Evolutionary conservation across 2,888 invertebrate genomes (phyloP).

Genomic region (Chirona hameri): DNA sequence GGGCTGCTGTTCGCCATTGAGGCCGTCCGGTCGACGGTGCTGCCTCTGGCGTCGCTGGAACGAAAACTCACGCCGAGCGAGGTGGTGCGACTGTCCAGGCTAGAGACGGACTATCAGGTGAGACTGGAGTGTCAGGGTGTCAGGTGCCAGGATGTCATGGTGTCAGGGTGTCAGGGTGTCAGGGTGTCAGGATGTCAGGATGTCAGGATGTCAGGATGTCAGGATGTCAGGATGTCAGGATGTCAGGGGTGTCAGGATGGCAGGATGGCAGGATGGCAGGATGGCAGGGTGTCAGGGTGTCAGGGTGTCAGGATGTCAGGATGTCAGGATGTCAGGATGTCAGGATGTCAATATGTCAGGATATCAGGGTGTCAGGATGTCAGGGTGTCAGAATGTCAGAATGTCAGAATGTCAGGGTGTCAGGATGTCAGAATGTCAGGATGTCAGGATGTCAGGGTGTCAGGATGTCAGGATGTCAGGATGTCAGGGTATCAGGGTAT

Average conservation of each 20-base stretch:
- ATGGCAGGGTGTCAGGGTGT: not conserved
- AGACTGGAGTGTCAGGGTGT: not conserved
- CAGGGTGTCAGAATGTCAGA: not conserved
- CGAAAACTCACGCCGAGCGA: slow-evolving; percentile 69
- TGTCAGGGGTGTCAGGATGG: too few relatives aligned
- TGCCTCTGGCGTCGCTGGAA: slow-evolving; percentile 79
- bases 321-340: not conserved
- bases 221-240: not conserved
- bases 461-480: too few relatives aligned
- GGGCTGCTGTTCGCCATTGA: slow-evolving; percentile 84
- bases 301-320: too few relatives aligned
- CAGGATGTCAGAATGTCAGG: not conserved
- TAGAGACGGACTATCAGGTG: slow-evolving; percentile 93
- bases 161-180: not conserved
- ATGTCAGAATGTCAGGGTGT: too few relatives aligned
- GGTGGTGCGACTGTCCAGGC: slow-evolving; percentile 74
- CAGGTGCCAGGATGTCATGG: not conserved
- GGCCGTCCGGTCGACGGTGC: slow-evolving; percentile 81
- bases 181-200: not conserved
- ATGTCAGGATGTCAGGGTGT: not conserved
- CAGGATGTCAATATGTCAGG: too few relatives aligned
- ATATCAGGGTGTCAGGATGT: too few relatives aligned
- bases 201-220: too few relatives aligned
- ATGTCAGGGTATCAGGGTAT: not conserved
- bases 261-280: too few relatives aligned